Base-by-base conservation (phyloP, 2,888 invertebrate genomes). In the Chrysolina americana region DNA sequence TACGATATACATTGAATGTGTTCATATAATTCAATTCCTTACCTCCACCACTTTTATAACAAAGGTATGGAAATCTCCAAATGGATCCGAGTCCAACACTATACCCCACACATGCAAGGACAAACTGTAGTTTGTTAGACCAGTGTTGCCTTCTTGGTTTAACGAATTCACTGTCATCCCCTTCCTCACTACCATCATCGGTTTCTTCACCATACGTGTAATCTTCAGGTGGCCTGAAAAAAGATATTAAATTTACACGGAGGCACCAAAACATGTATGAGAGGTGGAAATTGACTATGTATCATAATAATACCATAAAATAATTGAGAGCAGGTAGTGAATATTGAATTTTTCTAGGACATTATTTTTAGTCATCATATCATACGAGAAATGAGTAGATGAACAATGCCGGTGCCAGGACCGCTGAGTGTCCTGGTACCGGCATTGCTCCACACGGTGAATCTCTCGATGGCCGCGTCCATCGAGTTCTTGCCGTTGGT, bases 41-140 rank as follows among this genome's bases (percentile, higher is more conserved):
- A 95, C 96, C 96, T 90, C 96, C 96, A 81, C 96, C 96, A 87
- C 95, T 95, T 89, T 95, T 95, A 88, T 96, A 96, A 89, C 96
- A 96, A 83, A 97, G 91, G 89, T 97, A 97, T 47, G 97, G 97
- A 89, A 97, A 97, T 83, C 96, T 91, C 96, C 96, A 96, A 79
- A 96, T 94, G 86, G 96, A 96, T 81, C 96, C 96, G 78, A 96
- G 91, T 50, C 96, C 96, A 70, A 96, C 95, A 69, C 96, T 96
- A 87, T 96, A 96, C 28, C 96, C 95, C 78, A 96, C 93, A 86
- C 95, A 96, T 65, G 96, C 96, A 83, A 96, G 90, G 69, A 96
- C 95, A 86, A 96, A 96, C 88, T 96, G 96, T 84, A 95, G 92
- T 89, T 96, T 96, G 88, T 94, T 95, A 75, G 94, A 93, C 96